phyloP scores from a whole-genome alignment of 1,140 invertebrate species.

The Trachymyrmex cornetzi region DNA sequence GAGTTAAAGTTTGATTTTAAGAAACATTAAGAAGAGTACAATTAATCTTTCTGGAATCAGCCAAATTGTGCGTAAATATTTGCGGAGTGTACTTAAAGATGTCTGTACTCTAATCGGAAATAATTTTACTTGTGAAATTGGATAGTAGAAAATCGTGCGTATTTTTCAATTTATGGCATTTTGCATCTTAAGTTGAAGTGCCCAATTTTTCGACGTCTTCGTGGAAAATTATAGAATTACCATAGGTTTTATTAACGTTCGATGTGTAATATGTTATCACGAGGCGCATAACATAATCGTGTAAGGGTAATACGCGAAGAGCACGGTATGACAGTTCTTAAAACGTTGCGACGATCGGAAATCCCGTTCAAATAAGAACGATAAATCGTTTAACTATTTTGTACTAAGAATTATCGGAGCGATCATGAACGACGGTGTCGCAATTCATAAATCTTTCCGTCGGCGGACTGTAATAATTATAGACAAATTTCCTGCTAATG shows the following conservation, averaged over 20 bases:
- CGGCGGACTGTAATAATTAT: slow-evolving; percentile 55
- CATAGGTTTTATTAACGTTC: slow-evolving; percentile 75
- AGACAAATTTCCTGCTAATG: slow-evolving; percentile 59
- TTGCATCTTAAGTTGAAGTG: slow-evolving; percentile 5
- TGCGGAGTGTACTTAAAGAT: neutral
- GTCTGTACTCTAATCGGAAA: neutral
- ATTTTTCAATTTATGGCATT: neutral
- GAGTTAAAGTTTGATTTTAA: neutral
- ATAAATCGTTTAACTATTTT: slow-evolving; percentile 84
- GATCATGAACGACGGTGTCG: slow-evolving; percentile 35
- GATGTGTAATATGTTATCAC: slow-evolving; percentile 82
- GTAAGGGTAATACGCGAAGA: slow-evolving; percentile 71
- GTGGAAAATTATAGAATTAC: slow-evolving; percentile 67
- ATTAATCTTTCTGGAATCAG: neutral
- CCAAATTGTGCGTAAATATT: neutral
- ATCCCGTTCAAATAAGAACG: slow-evolving; percentile 73
- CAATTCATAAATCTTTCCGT: slow-evolving; percentile 38
- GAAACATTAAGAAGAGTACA: neutral
- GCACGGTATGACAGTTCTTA: slow-evolving; percentile 86
- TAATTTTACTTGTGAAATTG: slow-evolving; percentile 1
- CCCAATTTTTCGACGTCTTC: slow-evolving; percentile 49
- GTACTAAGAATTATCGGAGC: slow-evolving; percentile 80
- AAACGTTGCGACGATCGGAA: slow-evolving; percentile 54
- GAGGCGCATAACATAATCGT: slow-evolving; percentile 54
- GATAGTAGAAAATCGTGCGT: neutral